phyloP scores from a whole-genome alignment of 2,888 invertebrate species.

The Campoplex capitator region DNA sequence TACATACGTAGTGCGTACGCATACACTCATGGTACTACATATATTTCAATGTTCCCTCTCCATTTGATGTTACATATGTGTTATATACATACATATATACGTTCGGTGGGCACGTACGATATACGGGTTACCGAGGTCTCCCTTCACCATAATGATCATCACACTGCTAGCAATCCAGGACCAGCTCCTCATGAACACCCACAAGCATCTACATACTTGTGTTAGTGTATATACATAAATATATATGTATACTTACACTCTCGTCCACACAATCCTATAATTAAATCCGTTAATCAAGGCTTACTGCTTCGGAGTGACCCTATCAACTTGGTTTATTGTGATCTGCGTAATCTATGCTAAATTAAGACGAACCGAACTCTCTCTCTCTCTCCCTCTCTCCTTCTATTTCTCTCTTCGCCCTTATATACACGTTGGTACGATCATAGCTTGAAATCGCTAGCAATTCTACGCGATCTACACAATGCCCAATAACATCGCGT shows the following conservation, averaged over 20 bases:
- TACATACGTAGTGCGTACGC: neutral
- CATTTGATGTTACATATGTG: constrained; percentile 24
- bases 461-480: constrained; percentile 30
- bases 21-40: neutral
- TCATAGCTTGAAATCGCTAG: constrained; percentile 29
- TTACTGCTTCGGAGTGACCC: constrained; percentile 83
- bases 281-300: constrained; percentile 85
- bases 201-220: constrained; percentile 30
- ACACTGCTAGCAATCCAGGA: constrained; percentile 76
- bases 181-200: constrained; percentile 56
- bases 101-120: constrained; percentile 66
- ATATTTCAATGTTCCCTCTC: constrained; percentile 11
- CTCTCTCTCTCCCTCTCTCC: constrained; percentile 35
- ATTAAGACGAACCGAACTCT: constrained; percentile 81
- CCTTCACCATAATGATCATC: constrained; percentile 79
- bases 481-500: constrained; percentile 11
- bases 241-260: constrained; percentile 51
- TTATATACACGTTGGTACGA: constrained; percentile 24
- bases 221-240: constrained; percentile 19
- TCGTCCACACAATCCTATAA: constrained; percentile 81
- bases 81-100: constrained; percentile 44
- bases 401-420: constrained; percentile 43
- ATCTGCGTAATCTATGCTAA: constrained; percentile 83
- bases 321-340: constrained; percentile 84
- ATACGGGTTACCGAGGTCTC: constrained; percentile 80